Evolutionary conservation across 2,888 invertebrate species (phyloP), one percentile per base, ranked within the genome.

Genomic region (Antitype chi): DNA sequence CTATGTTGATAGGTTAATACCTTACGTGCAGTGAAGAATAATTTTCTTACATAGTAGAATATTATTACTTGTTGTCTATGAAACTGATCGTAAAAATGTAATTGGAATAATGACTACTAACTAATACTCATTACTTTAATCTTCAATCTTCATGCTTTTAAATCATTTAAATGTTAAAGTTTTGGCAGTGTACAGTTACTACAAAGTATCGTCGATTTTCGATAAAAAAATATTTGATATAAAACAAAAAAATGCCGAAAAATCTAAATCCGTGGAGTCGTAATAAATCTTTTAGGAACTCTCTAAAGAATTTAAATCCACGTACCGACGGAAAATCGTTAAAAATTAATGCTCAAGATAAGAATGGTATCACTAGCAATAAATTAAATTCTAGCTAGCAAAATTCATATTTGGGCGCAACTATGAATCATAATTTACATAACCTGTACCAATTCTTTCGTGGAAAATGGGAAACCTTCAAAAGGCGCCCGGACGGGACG

Each of bases 301-400:
- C 57, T 32, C 38, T 43, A n/a, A 74, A 69, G 49, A 43, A 62
- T 79, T 74, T 59, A 59, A 59, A 69, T 60, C 55, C 15, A 49
- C 28, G 13, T 23, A n/a, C 28, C 20, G 23, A 20, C 17, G 60
- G 3, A 28, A 72, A 52, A 77, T 49, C 67, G 53, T 77, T 59
- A 81, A 68, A 76, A 63, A 68, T 11, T 76, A 25, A 64, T 81
- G 38, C 28, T 53, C 38, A 69, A 49, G 81, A 81, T 81, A 81
- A 81, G 53, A 25, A 1, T 43, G 20, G 20, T 72, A 78, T 66
- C n/a, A 63, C 6, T 4, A 32, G 47, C n/a, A 53, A 49, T 71
- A 68, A 71, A 76, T 64, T 60, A 17, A n/a, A 15, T 28, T 53
- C n/a, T 70, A 8, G 13, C 23, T 43, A 53, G 57, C 38, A 47